These are phyloP conservation scores for Zygaena filipendulae DNA, from an alignment of 2,888 invertebrate species.

Conservation along the genomic window DNA sequence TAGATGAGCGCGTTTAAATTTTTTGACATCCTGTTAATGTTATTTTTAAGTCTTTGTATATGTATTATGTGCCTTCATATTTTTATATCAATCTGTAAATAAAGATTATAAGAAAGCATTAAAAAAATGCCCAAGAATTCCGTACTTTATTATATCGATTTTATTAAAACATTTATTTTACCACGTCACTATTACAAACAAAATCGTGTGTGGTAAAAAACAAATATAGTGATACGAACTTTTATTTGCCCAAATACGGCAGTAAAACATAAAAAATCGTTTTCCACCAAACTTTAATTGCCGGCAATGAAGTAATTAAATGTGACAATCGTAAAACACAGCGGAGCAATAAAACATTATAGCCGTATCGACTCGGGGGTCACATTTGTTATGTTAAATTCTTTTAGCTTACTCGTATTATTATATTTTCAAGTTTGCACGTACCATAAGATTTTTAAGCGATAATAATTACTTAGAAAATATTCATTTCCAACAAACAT, in stretches of 20 bases:
- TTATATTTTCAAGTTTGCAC: no score
- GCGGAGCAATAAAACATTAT: conserved; percentile 53
- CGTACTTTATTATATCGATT: conserved; percentile 9
- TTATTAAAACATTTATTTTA: conserved; percentile 7
- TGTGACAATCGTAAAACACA: conserved; percentile 65
- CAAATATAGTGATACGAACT: conserved; percentile 44
- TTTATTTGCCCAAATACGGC: conserved; percentile 64
- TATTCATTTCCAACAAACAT: neutral
- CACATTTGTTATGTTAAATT: conserved; percentile 30
- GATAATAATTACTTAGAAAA: neutral
- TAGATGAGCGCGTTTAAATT: no score
- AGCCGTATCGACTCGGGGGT: conserved; percentile 35
- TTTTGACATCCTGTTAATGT: no score
- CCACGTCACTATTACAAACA: conserved; percentile 37
- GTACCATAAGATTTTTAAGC: no score
- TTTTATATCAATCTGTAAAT: no score
- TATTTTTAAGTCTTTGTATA: no score
- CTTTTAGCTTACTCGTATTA: conserved; percentile 15
- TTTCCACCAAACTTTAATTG: conserved; percentile 64
- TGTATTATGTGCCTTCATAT: no score
- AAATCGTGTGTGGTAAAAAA: conserved; percentile 65
- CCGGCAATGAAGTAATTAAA: conserved; percentile 67
- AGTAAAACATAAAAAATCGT: conserved; percentile 57
- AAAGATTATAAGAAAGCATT: no score
- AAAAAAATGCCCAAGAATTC: no score